Evolutionary conservation across 1,140 invertebrate species (phyloP).

Genomic region (Dufourea novaeangliae): DNA sequence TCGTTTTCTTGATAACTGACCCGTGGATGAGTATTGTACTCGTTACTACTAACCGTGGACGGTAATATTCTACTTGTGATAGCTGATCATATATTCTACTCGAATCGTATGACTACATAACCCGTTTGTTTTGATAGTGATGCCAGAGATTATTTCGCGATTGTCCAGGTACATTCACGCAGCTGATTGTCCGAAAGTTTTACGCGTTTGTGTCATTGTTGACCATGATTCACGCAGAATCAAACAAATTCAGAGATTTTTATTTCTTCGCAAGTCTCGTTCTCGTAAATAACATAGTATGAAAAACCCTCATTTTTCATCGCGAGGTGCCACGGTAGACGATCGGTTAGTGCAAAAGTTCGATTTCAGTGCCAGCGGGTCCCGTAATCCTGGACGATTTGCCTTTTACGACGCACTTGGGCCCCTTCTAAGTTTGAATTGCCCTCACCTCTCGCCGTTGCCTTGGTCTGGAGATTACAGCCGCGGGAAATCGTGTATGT

Average conservation of each 20-base stretch:
- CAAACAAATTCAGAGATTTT: too few species aligned
- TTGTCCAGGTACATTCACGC: conserved; percentile 9
- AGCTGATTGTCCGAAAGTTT: conserved; percentile 8
- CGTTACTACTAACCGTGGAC: too few species aligned
- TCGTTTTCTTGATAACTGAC: too few species aligned
- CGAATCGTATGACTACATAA: too few species aligned
- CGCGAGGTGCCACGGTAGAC: too few species aligned
- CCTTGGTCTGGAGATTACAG: not conserved
- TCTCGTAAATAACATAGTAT: too few species aligned
- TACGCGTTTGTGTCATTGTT: not conserved
- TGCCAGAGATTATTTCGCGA: conserved; percentile 12
- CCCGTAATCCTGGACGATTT: not conserved
- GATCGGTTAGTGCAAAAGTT: conserved; percentile 11
- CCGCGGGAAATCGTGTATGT: not conserved
- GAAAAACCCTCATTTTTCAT: too few species aligned
- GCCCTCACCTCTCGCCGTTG: not conserved
- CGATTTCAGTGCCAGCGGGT: conserved; percentile 4
- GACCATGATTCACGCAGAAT: not conserved
- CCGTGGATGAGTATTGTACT: too few species aligned
- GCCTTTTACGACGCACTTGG: conserved; percentile 37
- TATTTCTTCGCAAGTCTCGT: too few species aligned
- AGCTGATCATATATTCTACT: too few species aligned
- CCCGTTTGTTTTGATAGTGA: too few species aligned
- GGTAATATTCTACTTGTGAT: too few species aligned
- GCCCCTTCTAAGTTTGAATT: conserved; percentile 7